Evolutionary conservation across 2,888 invertebrate genomes (phyloP).

Genomic region (Punctoribates punctum): DNA sequence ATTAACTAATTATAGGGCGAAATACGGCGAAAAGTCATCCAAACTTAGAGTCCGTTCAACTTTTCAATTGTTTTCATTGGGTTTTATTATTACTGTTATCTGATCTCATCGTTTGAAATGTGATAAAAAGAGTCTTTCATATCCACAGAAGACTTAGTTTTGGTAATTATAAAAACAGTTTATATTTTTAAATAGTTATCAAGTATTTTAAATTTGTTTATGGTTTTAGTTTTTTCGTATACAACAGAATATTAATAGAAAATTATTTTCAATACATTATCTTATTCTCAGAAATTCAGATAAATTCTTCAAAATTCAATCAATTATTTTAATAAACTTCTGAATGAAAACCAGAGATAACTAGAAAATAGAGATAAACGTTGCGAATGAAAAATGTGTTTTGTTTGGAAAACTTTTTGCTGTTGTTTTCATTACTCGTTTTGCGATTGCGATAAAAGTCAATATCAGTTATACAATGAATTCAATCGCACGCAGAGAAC

Average conservation of each 20-base stretch:
- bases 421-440: background rate
- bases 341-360: background rate
- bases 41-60: background rate
- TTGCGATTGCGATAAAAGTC: background rate
- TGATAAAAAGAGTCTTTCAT: background rate
- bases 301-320: background rate
- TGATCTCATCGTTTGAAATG: background rate
- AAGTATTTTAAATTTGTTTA: too few relatives aligned
- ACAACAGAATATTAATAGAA: too few relatives aligned
- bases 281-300: background rate
- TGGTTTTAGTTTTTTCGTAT: too few relatives aligned
- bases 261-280: too few relatives aligned
- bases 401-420: background rate
- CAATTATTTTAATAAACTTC: background rate
- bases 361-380: background rate
- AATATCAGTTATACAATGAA: conserved; percentile 5
- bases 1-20: background rate
- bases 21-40: background rate
- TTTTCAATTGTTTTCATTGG: background rate
- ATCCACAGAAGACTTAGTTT: too few relatives aligned
- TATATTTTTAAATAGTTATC: too few relatives aligned
- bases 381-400: background rate
- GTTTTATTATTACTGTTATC: background rate
- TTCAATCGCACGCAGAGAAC: background rate
- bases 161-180: too few relatives aligned